Percentiles rank a stretch among this genome's conserved stretches.
Evolutionary conservation across 2,888 invertebrate genomes (phyloP).

Genomic region (Palloptera scutellata): DNA sequence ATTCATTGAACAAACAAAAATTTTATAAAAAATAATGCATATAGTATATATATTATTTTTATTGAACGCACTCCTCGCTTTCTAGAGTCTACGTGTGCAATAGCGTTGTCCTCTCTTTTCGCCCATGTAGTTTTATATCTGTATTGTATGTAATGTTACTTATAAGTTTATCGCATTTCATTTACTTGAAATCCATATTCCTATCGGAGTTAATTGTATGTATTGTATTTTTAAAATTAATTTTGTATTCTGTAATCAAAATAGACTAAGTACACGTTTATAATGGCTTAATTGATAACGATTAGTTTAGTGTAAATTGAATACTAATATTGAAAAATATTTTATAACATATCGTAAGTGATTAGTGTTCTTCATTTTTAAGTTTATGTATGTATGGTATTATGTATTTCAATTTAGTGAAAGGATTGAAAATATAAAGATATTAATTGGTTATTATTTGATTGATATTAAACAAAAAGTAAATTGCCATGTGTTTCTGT

Average conservation of each 20-base stretch:
- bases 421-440: slow-evolving; percentile 8
- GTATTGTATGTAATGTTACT: not conserved
- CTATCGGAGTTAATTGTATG: no score
- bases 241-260: slow-evolving; percentile 24
- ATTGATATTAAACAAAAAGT: slow-evolving; percentile 14
- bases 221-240: slow-evolving; percentile 2
- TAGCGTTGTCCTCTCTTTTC: not conserved
- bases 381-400: slow-evolving; percentile 12
- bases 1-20: slow-evolving; percentile 36
- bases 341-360: slow-evolving; percentile 30
- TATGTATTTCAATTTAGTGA: slow-evolving; percentile 20
- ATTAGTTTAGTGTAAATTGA: not conserved
- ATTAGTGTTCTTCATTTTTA: slow-evolving; percentile 6
- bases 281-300: not conserved
- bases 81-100: not conserved
- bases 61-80: slow-evolving; percentile 20
- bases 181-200: slow-evolving; percentile 7
- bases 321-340: slow-evolving; percentile 1
- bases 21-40: slow-evolving; percentile 1
- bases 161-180: slow-evolving; percentile 1
- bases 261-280: slow-evolving; percentile 28
- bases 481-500: not conserved
- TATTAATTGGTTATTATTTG: no score
- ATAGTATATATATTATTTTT: slow-evolving; percentile 5
- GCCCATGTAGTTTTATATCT: not conserved